Evolutionary conservation across 2,888 invertebrate species (phyloP), one percentile per base, ranked within the genome.

Genomic region (Apoderus coryli): DNA sequence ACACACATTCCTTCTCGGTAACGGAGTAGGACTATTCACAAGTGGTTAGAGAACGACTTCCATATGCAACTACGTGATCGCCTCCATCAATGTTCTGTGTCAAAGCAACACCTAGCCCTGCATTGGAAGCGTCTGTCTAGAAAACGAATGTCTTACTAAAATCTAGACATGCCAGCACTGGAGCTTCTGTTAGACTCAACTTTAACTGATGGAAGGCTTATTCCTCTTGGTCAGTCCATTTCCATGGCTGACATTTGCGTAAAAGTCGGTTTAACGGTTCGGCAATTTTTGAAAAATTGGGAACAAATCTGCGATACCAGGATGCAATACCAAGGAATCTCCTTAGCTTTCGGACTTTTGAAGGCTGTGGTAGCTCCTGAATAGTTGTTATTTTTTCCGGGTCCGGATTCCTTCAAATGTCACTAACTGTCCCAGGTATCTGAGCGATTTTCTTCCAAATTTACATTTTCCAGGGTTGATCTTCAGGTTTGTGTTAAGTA

Each of bases 231-330:
- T 2, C 2, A 10, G n/a, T 10, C 34, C 34, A 34, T 3, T 10
- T 12, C 22, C 25, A 34, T 2, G 23, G 22, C 6, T 32, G 22
- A 1, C 16, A 10, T 13, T 34, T 34, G 9, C 16, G 10, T 2
- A 34, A 24, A 14, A 34, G 15, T 2, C 22, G 2, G 25, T 22
- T 23, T n/a, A 34, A 16, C 4, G 34, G 22, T 6, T 26, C 26
- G 3, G 27, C 34, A 9, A 29, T 19, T 10, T 33, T 13, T 2
- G 33, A 29, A 10, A 33, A 33, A n/a, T 16, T 9, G 9, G 25
- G 31, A 6, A 46, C 19, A 23, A 46, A 46, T n/a, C 37, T 25
- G 5, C 41, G 16, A 33, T 50, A 57, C 46, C 48, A 56, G 1
- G 42, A 41, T 3, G 38, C 39, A 11, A 48, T 14, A 3, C 50